phyloP scores from a whole-genome alignment of 2,113 vertebrate species.

The Furnarius figulus region DNA sequence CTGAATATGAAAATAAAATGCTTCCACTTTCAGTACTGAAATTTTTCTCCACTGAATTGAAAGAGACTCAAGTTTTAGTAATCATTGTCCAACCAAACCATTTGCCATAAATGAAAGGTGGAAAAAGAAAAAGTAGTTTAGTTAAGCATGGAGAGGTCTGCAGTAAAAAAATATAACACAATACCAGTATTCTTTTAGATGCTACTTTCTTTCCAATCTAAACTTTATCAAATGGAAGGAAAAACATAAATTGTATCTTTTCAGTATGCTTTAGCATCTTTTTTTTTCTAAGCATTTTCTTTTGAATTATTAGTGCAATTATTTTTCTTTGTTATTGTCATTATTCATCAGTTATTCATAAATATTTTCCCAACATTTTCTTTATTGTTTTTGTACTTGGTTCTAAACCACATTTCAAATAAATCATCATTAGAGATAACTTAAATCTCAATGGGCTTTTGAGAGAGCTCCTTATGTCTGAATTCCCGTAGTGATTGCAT shows the following conservation, averaged over 20 bases:
- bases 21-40: neutral
- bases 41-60: neutral
- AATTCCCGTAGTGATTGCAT: neutral
- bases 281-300: neutral
- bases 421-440: neutral
- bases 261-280: neutral
- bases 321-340: neutral
- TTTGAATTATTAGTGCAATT: neutral
- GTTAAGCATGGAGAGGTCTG: neutral
- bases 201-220: neutral
- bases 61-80: neutral
- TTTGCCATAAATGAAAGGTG: neutral
- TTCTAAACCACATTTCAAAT: neutral
- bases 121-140: neutral
- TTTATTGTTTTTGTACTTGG: neutral
- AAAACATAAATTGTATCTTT: neutral
- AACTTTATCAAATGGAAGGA: neutral
- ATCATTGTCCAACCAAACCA: neutral
- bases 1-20: neutral
- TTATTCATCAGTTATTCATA: neutral
- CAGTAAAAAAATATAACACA: neutral
- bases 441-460: neutral
- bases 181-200: neutral
- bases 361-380: neutral
- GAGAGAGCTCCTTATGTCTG: neutral